Evolutionary conservation across 1,140 invertebrate species (phyloP).

Genomic region (Anastatus disparis): DNA sequence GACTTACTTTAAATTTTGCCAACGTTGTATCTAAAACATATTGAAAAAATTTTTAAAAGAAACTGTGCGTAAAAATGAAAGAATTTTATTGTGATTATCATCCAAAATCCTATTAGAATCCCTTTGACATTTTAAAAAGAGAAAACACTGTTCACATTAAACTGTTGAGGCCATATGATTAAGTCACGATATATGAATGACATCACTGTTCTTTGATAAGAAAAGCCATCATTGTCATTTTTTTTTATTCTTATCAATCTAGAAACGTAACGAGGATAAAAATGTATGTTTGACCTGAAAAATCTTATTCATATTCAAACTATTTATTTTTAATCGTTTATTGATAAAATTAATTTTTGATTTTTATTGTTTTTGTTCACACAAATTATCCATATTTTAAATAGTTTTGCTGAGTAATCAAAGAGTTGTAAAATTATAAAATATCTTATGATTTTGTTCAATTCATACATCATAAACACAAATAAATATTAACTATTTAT

Average conservation of each 20-base stretch:
- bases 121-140: constrained; percentile 4
- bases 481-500: no score
- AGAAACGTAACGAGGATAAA: not conserved
- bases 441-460: no score
- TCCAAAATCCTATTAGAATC: not conserved
- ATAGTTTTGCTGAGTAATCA: no score
- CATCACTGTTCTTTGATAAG: constrained; percentile 12
- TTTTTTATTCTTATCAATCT: constrained; percentile 21
- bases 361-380: no score
- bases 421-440: no score
- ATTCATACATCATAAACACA: no score
- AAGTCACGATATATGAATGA: not conserved
- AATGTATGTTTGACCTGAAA: not conserved
- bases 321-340: not conserved
- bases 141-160: not conserved
- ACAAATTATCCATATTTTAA: no score
- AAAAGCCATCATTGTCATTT: not conserved
- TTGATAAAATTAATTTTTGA: no score
- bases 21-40: no score
- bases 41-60: not conserved
- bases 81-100: constrained; percentile 20
- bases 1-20: no score
- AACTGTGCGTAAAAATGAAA: constrained; percentile 5
- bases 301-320: not conserved
- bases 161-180: not conserved